A percentile compares a stretch with the other conserved stretches of the same genome.
Conservation (phyloP, 2,888 invertebrate genomes). For the Pegoplata infirma region DNA sequence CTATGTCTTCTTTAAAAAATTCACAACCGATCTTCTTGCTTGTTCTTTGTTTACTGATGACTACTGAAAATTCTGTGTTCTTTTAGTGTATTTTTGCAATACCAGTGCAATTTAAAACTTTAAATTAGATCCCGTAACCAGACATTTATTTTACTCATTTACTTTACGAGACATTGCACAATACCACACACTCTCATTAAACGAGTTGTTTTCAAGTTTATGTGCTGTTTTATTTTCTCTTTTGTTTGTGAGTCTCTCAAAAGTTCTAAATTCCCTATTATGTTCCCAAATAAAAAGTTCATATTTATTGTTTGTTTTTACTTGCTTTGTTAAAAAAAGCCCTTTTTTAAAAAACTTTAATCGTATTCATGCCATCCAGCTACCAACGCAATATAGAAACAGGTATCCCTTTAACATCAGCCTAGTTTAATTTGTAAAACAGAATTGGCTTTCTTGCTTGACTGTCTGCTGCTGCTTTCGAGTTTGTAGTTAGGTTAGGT, state of each 20-base stretch:
- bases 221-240: background rate
- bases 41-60: constrained; percentile 75
- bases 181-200: constrained; percentile 28
- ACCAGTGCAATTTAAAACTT: constrained; percentile 62
- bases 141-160: constrained; percentile 61
- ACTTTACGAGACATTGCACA: constrained; percentile 22
- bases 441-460: no score
- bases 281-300: constrained; percentile 45
- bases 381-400: no score
- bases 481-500: no score
- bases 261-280: constrained; percentile 45
- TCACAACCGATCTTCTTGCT: constrained; percentile 69
- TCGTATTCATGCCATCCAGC: background rate
- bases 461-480: no score
- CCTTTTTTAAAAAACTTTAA: constrained; percentile 33
- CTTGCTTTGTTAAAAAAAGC: constrained; percentile 28
- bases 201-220: constrained; percentile 36
- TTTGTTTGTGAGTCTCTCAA: constrained; percentile 12
- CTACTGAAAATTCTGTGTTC: constrained; percentile 47
- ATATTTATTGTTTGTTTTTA: constrained; percentile 2
- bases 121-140: constrained; percentile 71
- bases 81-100: constrained; percentile 47
- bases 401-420: no score
- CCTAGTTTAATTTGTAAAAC: no score
- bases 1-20: background rate